A percentile compares a stretch with the other conserved stretches of the same genome.
Evolutionary conservation across 2,113 vertebrate genomes (phyloP).

Genomic region (Oryzias woworae): DNA sequence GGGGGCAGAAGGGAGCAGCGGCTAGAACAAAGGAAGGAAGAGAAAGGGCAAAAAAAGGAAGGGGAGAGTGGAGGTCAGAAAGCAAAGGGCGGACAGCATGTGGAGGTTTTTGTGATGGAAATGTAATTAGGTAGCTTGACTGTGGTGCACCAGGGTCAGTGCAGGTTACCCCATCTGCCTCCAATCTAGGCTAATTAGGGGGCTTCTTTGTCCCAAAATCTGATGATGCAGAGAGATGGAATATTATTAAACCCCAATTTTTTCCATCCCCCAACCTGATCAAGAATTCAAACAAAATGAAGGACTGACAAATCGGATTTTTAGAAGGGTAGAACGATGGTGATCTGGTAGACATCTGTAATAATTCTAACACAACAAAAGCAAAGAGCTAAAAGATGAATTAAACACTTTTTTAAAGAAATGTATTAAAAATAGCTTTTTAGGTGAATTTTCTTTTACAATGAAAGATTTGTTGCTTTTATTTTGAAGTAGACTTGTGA

Average conservation of each 20-base stretch:
- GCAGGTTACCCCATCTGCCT: constrained; percentile 82
- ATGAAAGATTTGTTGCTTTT: background rate
- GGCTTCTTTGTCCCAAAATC: constrained; percentile 77
- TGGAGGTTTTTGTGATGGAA: constrained; percentile 85
- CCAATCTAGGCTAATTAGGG: constrained; percentile 79
- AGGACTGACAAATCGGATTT: constrained; percentile 53
- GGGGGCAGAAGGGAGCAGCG: constrained; percentile 59
- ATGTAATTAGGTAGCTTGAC: constrained; percentile 76
- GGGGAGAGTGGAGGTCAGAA: constrained; percentile 79
- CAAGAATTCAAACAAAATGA: constrained; percentile 63
- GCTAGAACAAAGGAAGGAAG: constrained; percentile 66
- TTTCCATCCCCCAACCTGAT: constrained; percentile 45
- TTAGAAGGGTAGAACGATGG: constrained; percentile 48
- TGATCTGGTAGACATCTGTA: constrained; percentile 41
- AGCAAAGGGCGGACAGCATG: constrained; percentile 75
- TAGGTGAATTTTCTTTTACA: background rate
- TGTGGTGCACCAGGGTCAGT: constrained; percentile 71
- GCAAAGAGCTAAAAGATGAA: background rate
- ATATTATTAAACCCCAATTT: constrained; percentile 67
- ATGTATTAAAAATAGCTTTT: background rate
- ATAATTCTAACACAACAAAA: constrained; percentile 33
- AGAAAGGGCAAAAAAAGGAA: constrained; percentile 61
- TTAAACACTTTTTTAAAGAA: constrained; percentile 1
- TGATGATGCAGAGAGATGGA: constrained; percentile 57
- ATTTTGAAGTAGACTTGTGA: background rate